Conservation (phyloP, 2,113 vertebrate genomes). For the Corydoras sp. region DNA sequence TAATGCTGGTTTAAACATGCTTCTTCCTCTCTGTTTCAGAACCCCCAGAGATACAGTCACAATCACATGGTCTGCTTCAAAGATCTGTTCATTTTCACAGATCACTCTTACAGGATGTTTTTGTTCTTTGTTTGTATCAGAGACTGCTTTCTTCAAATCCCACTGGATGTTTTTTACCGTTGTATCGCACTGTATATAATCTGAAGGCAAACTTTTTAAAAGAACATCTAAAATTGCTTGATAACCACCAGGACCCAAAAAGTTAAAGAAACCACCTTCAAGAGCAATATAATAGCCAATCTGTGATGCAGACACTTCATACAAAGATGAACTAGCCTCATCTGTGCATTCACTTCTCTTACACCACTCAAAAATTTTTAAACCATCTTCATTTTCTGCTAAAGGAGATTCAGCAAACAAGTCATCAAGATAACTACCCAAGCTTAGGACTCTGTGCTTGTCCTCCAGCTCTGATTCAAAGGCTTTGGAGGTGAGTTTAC, state of each 20-base stretch:
- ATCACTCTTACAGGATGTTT: slow-evolving; percentile 37
- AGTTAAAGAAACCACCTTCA: slow-evolving; percentile 54
- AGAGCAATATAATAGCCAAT: slow-evolving; percentile 48
- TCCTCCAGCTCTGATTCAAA: slow-evolving; percentile 39
- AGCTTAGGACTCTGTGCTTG: slow-evolving; percentile 30
- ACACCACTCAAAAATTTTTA: slow-evolving; percentile 50
- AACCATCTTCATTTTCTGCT: slow-evolving; percentile 3
- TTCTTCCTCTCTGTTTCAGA: slow-evolving; percentile 43
- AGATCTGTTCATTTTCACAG: slow-evolving; percentile 43
- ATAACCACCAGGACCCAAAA: slow-evolving; percentile 51
- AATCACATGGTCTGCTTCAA: slow-evolving; percentile 51
- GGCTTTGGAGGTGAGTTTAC: slow-evolving; percentile 44
- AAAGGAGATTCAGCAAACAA: slow-evolving; percentile 34
- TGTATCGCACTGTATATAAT: slow-evolving; percentile 33
- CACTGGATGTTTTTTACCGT: slow-evolving; percentile 42
- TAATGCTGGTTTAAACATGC: slow-evolving; percentile 48
- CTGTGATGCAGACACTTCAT: slow-evolving; percentile 49
- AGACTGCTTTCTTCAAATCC: slow-evolving; percentile 3
- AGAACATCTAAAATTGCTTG: slow-evolving; percentile 47
- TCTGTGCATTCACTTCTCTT: slow-evolving; percentile 48
- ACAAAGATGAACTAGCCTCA: slow-evolving; percentile 53
- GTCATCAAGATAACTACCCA: slow-evolving; percentile 51
- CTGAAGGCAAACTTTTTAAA: slow-evolving; percentile 39
- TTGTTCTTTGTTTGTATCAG: neutral
- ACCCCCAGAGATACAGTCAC: slow-evolving; percentile 49